These are phyloP conservation scores for Discoglossus pictus DNA, from an alignment of 2,797 vertebrate species.

Conservation along the genomic window DNA sequence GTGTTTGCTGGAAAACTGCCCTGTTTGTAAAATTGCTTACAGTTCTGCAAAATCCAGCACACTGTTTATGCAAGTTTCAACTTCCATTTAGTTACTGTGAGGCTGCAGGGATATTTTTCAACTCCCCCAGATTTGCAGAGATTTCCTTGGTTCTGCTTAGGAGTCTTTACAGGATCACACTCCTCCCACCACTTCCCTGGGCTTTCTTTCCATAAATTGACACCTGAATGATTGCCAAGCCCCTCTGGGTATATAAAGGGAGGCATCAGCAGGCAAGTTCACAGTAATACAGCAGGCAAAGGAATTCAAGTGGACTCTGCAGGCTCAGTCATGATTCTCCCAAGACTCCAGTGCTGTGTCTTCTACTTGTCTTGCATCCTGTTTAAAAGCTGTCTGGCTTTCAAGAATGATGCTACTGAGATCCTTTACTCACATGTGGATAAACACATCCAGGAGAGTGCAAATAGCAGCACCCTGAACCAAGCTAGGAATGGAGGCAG, in stretches of 20 bases:
- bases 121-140: no score
- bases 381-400: slow-evolving; percentile 77
- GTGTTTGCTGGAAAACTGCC: no score
- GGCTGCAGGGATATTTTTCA: not conserved
- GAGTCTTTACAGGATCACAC: not conserved
- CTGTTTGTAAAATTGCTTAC: no score
- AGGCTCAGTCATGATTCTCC: slow-evolving; percentile 75
- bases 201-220: slow-evolving; percentile 73
- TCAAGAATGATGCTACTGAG: slow-evolving; percentile 94
- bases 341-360: slow-evolving; percentile 73
- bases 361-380: slow-evolving; percentile 80
- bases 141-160: not conserved
- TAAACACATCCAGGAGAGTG: slow-evolving; percentile 69
- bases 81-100: no score
- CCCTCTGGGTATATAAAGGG: slow-evolving; percentile 74
- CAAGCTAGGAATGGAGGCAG: slow-evolving; percentile 87
- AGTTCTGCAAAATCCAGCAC: no score
- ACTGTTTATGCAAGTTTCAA: no score
- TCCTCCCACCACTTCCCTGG: slow-evolving; percentile 67
- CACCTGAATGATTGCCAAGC: slow-evolving; percentile 84
- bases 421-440: slow-evolving; percentile 80
- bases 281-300: slow-evolving; percentile 63
- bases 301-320: slow-evolving; percentile 49
- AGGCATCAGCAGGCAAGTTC: slow-evolving; percentile 62
- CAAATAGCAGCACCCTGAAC: slow-evolving; percentile 86